Evolutionary conservation across 1,140 invertebrate species (phyloP).

Genomic region (Saccostrea echinata): DNA sequence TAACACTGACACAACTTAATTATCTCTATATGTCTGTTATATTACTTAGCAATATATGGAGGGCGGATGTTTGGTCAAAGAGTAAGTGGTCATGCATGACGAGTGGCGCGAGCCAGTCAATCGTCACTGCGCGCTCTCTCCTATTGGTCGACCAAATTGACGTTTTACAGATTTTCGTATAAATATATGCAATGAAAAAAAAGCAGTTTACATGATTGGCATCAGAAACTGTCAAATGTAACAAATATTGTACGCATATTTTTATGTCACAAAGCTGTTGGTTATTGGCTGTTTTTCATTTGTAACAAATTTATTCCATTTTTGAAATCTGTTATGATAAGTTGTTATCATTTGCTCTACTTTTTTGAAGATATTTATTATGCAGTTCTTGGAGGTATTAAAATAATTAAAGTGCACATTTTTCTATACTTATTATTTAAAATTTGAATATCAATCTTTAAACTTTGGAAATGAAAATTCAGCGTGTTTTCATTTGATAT

Average conservation of each 20-base stretch:
- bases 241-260: background rate
- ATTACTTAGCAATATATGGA: slow-evolving; percentile 10
- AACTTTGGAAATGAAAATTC: too few relatives aligned
- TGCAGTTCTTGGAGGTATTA: too few relatives aligned
- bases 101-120: background rate
- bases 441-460: too few relatives aligned
- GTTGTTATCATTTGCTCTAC: too few relatives aligned
- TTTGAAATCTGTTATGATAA: too few relatives aligned
- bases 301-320: background rate
- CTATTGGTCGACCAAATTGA: background rate
- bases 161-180: background rate
- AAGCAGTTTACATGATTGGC: background rate
- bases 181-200: background rate
- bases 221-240: background rate
- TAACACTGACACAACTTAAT: background rate
- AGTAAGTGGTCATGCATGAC: slow-evolving; percentile 19
- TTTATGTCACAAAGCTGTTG: background rate
- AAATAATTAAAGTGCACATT: too few relatives aligned
- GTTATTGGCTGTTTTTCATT: background rate
- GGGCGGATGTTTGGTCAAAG: slow-evolving; percentile 15
- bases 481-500: too few relatives aligned
- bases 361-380: too few relatives aligned
- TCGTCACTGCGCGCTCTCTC: background rate
- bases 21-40: background rate
- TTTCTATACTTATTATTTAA: too few relatives aligned